These are phyloP conservation scores for Ophion ventricosus DNA, from an alignment of 2,888 invertebrate species.

Conservation along the genomic window DNA sequence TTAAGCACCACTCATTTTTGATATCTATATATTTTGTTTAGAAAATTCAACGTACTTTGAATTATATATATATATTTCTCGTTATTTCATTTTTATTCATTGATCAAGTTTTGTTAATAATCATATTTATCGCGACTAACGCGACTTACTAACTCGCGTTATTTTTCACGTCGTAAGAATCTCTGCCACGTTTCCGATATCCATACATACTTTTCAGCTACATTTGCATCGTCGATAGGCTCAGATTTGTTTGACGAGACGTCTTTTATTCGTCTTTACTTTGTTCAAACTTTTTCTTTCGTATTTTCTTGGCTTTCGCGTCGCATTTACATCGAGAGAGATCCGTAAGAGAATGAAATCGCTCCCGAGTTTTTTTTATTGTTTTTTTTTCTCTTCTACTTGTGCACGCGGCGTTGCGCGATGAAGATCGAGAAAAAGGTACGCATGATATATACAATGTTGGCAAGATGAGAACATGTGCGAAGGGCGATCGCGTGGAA, in stretches of 20 bases:
- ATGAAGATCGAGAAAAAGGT: constrained; percentile 7
- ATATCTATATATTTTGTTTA: too few species aligned
- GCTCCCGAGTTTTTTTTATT: not conserved
- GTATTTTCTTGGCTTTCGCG: not conserved
- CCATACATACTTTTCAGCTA: too few species aligned
- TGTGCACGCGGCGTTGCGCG: not conserved
- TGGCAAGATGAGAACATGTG: constrained; percentile 27
- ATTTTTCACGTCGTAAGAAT: too few species aligned
- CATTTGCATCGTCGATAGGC: too few species aligned
- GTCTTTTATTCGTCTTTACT: too few species aligned
- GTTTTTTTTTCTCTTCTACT: not conserved
- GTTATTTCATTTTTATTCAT: not conserved
- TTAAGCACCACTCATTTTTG: too few species aligned
- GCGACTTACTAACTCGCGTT: not conserved
- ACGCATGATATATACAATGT: not conserved
- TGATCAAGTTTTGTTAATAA: not conserved
- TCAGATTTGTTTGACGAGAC: too few species aligned
- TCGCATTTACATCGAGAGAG: not conserved
- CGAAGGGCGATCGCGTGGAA: constrained; percentile 54
- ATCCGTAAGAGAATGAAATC: not conserved
- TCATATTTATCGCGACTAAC: too few species aligned
- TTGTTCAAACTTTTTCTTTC: not conserved
- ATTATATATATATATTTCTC: too few species aligned
- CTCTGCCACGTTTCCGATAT: too few species aligned
- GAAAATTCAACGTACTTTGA: too few species aligned